Base-by-base conservation (phyloP, 2,888 invertebrate species). In the Oxytorus armatus region DNA sequence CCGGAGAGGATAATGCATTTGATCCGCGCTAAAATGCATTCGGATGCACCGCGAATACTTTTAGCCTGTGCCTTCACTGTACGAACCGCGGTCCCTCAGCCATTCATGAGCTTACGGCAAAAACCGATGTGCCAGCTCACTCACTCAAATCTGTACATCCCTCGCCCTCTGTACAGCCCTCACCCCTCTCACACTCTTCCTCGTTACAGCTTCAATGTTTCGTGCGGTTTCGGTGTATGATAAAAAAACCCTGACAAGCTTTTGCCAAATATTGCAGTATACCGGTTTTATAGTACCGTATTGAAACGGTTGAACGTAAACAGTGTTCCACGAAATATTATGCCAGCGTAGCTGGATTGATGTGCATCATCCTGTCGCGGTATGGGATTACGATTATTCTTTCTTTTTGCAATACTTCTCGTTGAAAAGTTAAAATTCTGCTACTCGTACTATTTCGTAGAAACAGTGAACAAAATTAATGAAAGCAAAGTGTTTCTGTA, bases 21-120 rank as follows among this genome's bases (percentile, higher is more conserved):
- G 90, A 90, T 90, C 89, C 89, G 86, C 86, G 90, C 88, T 90
- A 90, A 90, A 91, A 90, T 89, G 89, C 89, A 90, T 90, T 89
- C 86, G 86, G 87, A 88, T 89, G 88, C 87, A 86, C 68, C 57
- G 69, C 65, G 69, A 77, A 77, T 70, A 69, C 59, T 66, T n/a
- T 77, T 77, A 57, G 14, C 29, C 65, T 29, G 10, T 44, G 51
- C 21, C 59, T 55, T 61, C 44, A 21, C 7, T 69, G 14, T 36
- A 59, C 53, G 42, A 63, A 16, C 74, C 14, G 0, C 18, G 47
- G 36, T 42, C 82, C 82, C 85, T 79, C 79, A 74, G 79, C 36
- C 65, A 82, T 84, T 85, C 85, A 86, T 86, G 84, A 83, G 87
- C 86, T 88, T 88, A 85, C 77, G 68, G 47, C 55, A 83, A 82